Conservation (phyloP, 1,140 invertebrate genomes). For the Hypothenemus hampei region DNA sequence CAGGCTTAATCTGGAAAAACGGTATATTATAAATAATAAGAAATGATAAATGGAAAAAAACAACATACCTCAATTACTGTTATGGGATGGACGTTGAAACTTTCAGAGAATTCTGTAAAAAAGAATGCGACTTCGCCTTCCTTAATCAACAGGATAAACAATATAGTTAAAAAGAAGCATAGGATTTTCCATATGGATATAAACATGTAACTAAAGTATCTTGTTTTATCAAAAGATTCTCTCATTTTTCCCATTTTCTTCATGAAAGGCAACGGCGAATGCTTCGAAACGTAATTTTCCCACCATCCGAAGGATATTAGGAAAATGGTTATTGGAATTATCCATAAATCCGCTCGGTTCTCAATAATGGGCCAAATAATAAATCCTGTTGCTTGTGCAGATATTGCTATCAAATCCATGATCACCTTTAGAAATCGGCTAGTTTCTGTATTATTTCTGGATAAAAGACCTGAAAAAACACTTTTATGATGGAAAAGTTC, state of each 20-base stretch:
- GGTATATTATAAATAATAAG: too few relatives aligned
- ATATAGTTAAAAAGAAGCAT: slow-evolving; percentile 67
- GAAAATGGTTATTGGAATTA: slow-evolving; percentile 77
- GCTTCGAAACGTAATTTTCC: slow-evolving; percentile 90
- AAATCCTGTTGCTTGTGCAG: slow-evolving; percentile 82
- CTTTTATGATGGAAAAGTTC: background rate
- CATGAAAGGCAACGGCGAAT: slow-evolving; percentile 75
- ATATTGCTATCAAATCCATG: slow-evolving; percentile 75
- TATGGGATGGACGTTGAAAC: slow-evolving; percentile 75
- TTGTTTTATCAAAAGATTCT: slow-evolving; percentile 69
- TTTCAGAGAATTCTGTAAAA: slow-evolving; percentile 67
- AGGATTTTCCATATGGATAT: slow-evolving; percentile 86
- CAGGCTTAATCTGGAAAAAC: slow-evolving; percentile 52
- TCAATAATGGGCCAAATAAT: slow-evolving; percentile 83
- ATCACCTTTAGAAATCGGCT: slow-evolving; percentile 73
- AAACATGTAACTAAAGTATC: slow-evolving; percentile 86
- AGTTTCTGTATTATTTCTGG: slow-evolving; percentile 73
- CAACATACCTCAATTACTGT: slow-evolving; percentile 64
- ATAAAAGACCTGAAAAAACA: slow-evolving; percentile 62
- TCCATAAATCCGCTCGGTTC: slow-evolving; percentile 65
- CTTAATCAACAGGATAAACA: slow-evolving; percentile 69
- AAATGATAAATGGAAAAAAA: background rate
- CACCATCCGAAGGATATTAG: slow-evolving; percentile 91
- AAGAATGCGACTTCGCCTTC: slow-evolving; percentile 72
- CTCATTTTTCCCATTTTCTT: slow-evolving; percentile 75